Conservation (phyloP, 1,140 invertebrate genomes). For the Drosophila orosa region DNA sequence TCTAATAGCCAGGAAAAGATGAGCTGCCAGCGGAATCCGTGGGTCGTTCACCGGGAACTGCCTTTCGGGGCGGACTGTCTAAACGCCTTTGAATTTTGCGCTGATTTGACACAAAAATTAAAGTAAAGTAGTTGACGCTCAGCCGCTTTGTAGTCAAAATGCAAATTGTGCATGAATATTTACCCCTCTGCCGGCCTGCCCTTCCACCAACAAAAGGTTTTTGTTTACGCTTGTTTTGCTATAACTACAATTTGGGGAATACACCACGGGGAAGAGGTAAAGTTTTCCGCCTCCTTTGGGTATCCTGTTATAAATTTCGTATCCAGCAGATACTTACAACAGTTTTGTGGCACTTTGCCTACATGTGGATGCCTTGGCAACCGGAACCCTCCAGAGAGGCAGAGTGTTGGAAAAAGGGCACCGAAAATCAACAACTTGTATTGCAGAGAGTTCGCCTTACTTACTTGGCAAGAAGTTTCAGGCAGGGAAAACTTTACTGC, state of each 20-base stretch:
- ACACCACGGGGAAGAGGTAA: conserved; percentile 12
- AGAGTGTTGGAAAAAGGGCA: conserved; percentile 41
- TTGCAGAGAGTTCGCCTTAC: conserved; percentile 37
- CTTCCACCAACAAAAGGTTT: conserved; percentile 38
- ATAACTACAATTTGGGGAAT: conserved; percentile 44
- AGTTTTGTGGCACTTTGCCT: conserved; percentile 73
- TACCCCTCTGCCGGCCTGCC: conserved; percentile 4
- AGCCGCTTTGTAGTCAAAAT: conserved; percentile 52
- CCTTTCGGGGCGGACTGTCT: conserved; percentile 20
- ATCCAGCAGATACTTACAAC: conserved; percentile 71
- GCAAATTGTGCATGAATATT: conserved; percentile 71
- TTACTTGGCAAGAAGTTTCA: conserved; percentile 27
- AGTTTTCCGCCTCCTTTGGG: conserved; percentile 32
- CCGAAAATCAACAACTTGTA: conserved; percentile 61
- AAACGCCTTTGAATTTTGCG: conserved; percentile 69
- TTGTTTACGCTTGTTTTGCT: conserved; percentile 69
- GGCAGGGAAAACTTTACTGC: conserved; percentile 34
- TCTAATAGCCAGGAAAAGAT: conserved; percentile 10
- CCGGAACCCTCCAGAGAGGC: conserved; percentile 20
- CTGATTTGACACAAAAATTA: conserved; percentile 80
- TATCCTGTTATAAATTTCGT: conserved; percentile 71
- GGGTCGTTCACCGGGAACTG: conserved; percentile 34
- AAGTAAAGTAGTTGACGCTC: conserved; percentile 48
- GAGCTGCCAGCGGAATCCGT: conserved; percentile 11
- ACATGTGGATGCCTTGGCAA: conserved; percentile 66